These are phyloP conservation scores for Troglohyphantes excavatus DNA, from an alignment of 2,888 invertebrate genomes.

Conservation along the genomic window DNA sequence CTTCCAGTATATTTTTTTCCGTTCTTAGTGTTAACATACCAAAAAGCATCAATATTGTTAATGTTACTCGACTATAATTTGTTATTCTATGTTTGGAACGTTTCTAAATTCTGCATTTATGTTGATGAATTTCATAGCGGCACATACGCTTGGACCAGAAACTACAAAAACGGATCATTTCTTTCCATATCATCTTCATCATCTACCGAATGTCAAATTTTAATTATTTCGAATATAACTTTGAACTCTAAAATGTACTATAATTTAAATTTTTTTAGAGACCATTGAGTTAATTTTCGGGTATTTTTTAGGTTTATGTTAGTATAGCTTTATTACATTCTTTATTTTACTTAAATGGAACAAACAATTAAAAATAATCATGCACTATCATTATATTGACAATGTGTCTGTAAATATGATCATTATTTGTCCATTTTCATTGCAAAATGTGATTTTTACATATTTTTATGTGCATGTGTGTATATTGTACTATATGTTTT, in stretches of 20 bases:
- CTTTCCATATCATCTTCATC: neutral
- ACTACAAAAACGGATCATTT: neutral
- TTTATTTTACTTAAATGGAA: conserved; percentile 30
- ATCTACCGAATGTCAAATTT: neutral
- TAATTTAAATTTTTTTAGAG: neutral
- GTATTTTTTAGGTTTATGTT: neutral
- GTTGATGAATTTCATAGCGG: neutral
- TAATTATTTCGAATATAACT: neutral
- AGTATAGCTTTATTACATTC: neutral
- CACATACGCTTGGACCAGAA: neutral
- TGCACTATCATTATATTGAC: conserved; percentile 44
- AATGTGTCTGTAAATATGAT: conserved; percentile 68
- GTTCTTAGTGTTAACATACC: neutral
- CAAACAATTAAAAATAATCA: conserved; percentile 32
- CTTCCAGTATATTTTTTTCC: neutral
- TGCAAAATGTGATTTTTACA: conserved; percentile 75
- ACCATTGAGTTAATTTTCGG: neutral
- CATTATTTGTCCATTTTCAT: conserved; percentile 77
- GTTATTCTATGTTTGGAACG: neutral
- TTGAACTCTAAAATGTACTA: neutral
- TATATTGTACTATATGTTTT: conserved; percentile 76
- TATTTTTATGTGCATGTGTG: conserved; percentile 75
- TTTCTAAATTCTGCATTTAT: conserved; percentile 1
- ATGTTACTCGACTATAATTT: neutral
- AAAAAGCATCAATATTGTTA: neutral